Conservation (phyloP, 2,797 vertebrate species). For the Tamandua tetradactyla region DNA sequence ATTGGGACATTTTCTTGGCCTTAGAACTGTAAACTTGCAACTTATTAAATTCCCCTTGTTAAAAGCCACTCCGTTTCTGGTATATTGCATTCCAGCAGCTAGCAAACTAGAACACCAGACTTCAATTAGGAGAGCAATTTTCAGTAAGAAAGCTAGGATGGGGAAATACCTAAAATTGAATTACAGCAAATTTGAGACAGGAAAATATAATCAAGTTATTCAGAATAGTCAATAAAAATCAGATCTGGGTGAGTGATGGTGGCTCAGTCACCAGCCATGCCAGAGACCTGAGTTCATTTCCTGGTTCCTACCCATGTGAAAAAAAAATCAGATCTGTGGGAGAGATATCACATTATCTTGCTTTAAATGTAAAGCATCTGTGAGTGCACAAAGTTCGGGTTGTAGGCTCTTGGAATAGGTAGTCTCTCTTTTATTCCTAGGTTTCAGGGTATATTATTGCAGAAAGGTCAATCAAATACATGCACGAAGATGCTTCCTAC, state of each 20-base stretch:
- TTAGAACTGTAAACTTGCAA: too few relatives aligned
- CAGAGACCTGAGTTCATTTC: too few relatives aligned
- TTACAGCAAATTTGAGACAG: not conserved
- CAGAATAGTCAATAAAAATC: not conserved
- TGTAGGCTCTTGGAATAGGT: not conserved
- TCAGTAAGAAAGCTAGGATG: not conserved
- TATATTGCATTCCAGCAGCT: too few relatives aligned
- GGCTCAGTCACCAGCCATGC: too few relatives aligned
- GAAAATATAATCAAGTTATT: conserved; percentile 40
- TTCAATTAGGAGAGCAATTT: not conserved
- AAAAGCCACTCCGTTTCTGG: too few relatives aligned
- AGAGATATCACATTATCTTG: not conserved
- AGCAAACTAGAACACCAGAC: too few relatives aligned
- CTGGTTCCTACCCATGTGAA: too few relatives aligned
- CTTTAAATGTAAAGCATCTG: conserved; percentile 6
- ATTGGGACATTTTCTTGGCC: too few relatives aligned
- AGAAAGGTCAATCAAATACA: not conserved
- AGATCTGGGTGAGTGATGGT: not conserved
- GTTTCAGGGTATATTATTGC: not conserved
- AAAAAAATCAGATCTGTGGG: not conserved
- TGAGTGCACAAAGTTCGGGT: not conserved
- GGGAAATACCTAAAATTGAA: not conserved
- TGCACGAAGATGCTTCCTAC: not conserved
- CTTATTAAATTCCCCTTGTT: too few relatives aligned
- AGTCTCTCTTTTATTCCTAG: not conserved